Evolutionary conservation across 2,888 invertebrate species (phyloP), one percentile per base, ranked within the genome.

Genomic region (Phlogophora meticulosa): DNA sequence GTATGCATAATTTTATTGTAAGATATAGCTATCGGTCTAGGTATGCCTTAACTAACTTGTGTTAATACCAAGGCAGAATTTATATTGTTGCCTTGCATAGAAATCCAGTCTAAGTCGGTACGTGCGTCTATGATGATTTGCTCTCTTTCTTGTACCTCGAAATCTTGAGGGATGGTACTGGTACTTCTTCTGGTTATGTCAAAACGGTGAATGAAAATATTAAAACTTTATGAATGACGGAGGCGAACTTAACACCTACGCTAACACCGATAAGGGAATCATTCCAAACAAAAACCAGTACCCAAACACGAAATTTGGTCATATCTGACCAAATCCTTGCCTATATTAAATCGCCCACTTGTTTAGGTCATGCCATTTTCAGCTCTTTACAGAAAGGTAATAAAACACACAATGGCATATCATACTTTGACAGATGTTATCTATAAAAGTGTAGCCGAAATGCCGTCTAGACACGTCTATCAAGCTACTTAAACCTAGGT

Each of bases 211-310:
- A 82, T 66, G 66, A 62, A 64, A 49, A 57, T 5, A 13, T 17
- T 36, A 17, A n/a, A 28, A 9, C 7, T 24, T 2, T n/a, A 40
- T 76, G 69, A 80, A 80, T 73, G 70, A 7, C 51, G 17, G 24
- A 17, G 36, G 61, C 32, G 7, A 10, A 43, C 36, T 11, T 61
- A 64, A 75, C 76, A 76, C 77, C 79, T 71, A 78, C 75, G 74
- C 72, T 51, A 70, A 78, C 76, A 80, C 83, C 71, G 75, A 78
- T 81, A 84, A 76, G 78, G 83, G 62, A 72, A 80, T 81, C 76
- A 77, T 70, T 70, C 60, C 9, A 24, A 17, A 70, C 51, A 71
- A 73, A 84, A 76, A 78, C 71, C 69, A 69, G 58, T 61, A 63
- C 78, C 69, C 61, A 80, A 77, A 62, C 63, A 52, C 49, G 62